phyloP scores from a whole-genome alignment of 2,888 invertebrate species.

The Diplolepis rosae region DNA sequence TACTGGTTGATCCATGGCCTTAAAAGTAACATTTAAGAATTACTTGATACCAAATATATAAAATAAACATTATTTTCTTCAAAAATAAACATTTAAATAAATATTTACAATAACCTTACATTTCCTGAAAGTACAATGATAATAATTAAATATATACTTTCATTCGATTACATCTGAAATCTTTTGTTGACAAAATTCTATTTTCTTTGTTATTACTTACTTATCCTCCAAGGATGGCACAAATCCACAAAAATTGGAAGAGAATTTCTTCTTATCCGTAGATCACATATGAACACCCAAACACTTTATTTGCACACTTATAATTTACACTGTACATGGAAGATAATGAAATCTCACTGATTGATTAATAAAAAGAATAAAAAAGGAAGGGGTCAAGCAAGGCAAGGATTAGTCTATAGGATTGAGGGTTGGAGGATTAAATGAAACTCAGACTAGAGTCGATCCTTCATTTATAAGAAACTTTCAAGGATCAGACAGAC shows the following conservation, averaged over 20 bases:
- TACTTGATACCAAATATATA: no score
- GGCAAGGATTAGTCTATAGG: constrained; percentile 53
- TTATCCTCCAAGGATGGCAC: background rate
- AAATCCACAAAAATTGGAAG: background rate
- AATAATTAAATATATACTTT: no score
- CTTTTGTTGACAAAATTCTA: no score
- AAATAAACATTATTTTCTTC: no score
- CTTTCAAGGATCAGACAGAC: constrained; percentile 66
- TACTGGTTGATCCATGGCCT: no score
- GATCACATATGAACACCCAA: background rate
- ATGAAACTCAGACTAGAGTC: constrained; percentile 58
- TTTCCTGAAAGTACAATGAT: no score
- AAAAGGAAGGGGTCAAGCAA: constrained; percentile 16
- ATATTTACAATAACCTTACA: no score
- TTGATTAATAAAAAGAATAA: background rate
- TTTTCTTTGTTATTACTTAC: background rate
- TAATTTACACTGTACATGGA: constrained; percentile 2
- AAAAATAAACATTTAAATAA: no score
- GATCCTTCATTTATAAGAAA: constrained; percentile 71
- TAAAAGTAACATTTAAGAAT: no score
- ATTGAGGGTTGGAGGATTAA: constrained; percentile 63
- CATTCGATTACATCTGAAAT: no score
- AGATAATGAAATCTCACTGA: constrained; percentile 2
- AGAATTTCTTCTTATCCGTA: background rate
- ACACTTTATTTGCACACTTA: constrained; percentile 12